Conservation (phyloP, 1,140 invertebrate genomes). For the Chelonus insularis region DNA sequence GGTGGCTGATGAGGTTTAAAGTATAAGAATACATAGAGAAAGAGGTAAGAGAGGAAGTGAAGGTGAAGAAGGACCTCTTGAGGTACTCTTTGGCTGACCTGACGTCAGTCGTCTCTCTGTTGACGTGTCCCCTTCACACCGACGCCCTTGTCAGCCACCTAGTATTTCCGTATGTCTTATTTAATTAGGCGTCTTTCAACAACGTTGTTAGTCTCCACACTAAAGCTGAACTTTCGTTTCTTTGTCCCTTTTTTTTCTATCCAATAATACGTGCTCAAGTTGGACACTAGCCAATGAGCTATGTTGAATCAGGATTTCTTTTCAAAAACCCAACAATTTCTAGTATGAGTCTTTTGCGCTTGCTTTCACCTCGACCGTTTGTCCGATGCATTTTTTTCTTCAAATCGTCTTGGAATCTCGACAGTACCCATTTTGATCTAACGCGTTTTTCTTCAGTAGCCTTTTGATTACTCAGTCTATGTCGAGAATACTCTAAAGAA, state of each 20-base stretch:
- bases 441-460: too few relatives aligned
- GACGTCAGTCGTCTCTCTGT: slow-evolving; percentile 31
- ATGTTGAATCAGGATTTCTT: too few relatives aligned
- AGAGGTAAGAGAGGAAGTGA: not conserved
- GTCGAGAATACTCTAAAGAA: too few relatives aligned
- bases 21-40: too few relatives aligned
- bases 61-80: not conserved
- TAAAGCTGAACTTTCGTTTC: not conserved
- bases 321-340: too few relatives aligned
- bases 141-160: slow-evolving; percentile 46
- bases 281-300: slow-evolving; percentile 7
- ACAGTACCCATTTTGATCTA: too few relatives aligned
- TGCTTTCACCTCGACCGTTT: too few relatives aligned
- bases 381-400: too few relatives aligned
- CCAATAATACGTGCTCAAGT: slow-evolving; percentile 54
- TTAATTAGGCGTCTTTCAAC: slow-evolving; percentile 57
- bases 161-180: slow-evolving; percentile 53
- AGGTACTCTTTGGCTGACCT: slow-evolving; percentile 39
- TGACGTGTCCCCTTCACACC: slow-evolving; percentile 5
- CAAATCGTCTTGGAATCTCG: too few relatives aligned
- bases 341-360: too few relatives aligned
- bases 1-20: slow-evolving; percentile 13
- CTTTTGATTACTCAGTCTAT: too few relatives aligned
- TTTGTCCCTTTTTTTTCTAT: slow-evolving; percentile 29
- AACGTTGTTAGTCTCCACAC: slow-evolving; percentile 52